These are phyloP conservation scores for Tipula unca DNA, from an alignment of 2,888 invertebrate species.

Conservation along the genomic window DNA sequence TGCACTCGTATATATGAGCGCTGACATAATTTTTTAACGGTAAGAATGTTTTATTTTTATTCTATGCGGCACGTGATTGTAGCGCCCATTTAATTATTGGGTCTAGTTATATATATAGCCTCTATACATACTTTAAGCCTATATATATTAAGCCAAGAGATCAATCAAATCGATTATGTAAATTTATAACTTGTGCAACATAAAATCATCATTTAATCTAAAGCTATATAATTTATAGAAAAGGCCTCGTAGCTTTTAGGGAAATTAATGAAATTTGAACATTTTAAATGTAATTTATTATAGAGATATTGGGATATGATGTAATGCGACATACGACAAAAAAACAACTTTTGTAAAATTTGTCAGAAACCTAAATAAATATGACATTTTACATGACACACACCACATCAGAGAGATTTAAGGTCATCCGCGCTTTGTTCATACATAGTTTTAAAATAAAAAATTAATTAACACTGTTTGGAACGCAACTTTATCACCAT, in stretches of 20 bases:
- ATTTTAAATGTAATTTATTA: neutral
- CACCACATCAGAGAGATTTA: no score
- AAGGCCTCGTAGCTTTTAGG: neutral
- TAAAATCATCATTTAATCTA: neutral
- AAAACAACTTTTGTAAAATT: neutral
- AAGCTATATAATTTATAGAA: neutral
- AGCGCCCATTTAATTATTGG: neutral
- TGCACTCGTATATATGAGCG: no score
- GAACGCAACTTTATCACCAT: no score
- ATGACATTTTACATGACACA: neutral
- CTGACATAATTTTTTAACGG: neutral
- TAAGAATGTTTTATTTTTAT: neutral
- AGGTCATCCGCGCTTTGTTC: no score
- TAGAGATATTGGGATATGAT: neutral
- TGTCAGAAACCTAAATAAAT: neutral
- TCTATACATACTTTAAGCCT: no score
- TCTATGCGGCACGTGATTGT: neutral
- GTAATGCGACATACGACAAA: neutral
- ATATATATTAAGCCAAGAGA: no score
- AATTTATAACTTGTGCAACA: neutral
- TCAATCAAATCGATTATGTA: no score
- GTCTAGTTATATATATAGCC: neutral
- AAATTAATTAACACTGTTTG: no score
- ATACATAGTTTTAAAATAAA: no score
- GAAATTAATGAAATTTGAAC: neutral